Conservation (phyloP, 2,888 invertebrate species). For the Ornithoptera priamus region DNA sequence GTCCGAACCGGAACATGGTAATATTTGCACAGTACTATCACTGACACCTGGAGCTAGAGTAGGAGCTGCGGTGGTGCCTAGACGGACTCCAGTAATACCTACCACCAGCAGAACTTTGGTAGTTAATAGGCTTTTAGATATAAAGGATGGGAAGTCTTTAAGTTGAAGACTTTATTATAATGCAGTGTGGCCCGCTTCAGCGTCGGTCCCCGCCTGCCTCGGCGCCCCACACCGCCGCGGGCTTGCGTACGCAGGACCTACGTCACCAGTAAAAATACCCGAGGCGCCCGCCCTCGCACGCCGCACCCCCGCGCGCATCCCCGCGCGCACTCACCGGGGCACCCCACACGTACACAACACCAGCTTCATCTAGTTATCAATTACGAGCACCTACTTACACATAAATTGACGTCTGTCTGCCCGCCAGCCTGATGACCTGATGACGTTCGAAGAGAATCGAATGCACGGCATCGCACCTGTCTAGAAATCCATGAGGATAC, state of each 20-base stretch:
- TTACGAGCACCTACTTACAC: neutral
- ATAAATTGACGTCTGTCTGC: neutral
- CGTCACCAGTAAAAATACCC: constrained; percentile 60
- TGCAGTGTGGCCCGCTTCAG: constrained; percentile 7
- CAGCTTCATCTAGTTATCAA: constrained; percentile 8
- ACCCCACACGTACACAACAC: constrained; percentile 15
- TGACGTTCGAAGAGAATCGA: neutral
- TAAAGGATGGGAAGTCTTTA: no score
- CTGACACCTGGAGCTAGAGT: no score
- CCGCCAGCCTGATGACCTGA: neutral
- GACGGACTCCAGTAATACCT: no score
- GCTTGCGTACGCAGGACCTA: constrained; percentile 38
- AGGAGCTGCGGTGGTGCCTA: no score
- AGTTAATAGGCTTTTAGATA: no score
- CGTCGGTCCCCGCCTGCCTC: constrained; percentile 7
- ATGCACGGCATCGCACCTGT: no score
- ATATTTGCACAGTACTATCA: no score
- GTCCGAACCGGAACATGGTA: no score
- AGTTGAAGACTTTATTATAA: no score
- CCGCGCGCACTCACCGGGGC: no score
- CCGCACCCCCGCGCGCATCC: neutral
- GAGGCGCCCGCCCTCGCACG: constrained; percentile 49
- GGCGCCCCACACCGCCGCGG: constrained; percentile 16
- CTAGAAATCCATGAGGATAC: no score
- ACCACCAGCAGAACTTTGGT: no score